Base-by-base conservation (phyloP, 1,140 invertebrate genomes). In the Ceratina calcarata region DNA sequence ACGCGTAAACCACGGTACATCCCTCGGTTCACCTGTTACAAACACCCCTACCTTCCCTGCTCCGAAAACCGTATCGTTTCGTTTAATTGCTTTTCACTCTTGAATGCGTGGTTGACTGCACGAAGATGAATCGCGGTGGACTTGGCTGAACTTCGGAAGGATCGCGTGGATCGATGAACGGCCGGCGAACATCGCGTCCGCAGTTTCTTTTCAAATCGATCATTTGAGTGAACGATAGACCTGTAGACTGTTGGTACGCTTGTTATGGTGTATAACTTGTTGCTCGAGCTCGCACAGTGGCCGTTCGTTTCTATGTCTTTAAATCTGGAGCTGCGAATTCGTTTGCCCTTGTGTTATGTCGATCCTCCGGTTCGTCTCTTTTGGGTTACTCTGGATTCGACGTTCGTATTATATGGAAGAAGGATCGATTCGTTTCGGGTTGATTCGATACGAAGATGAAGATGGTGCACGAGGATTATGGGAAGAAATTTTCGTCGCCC, bases 181-280 rank as follows among this genome's bases (percentile, higher is more conserved):
- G 2, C 45, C 20, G 15, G 20, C 8, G 4, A 18, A 53, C 6
- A 2, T 13, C n/a, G 4, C 15, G 20, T 3, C 7, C 12, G 2
- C n/a, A 8, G 8, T 45, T 16, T 49, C 20, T 10, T 24, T 24
- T 27, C 13, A 16, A n/a, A 61, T 60, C 18, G 71, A 58, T 75
- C 72, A 24, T 37, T 24, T 22, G 65, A 57, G 60, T 55, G 61
- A 78, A 62, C 16, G 62, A 37, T 77, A 69, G 27, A 58, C 68
- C 70, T 68, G 22, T 57, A n/a, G 37, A n/a, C 27, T n/a, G 49
- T 58, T 15, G 57, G 32, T 82, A 45, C 80, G 82, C 62, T 67
- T 62, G 75, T 82, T 82, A 82, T 86, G 80, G 84, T 83, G 84
- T 79, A 75, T 86, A 86, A 86, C 85, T 86, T 86, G 85, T 86